Base-by-base conservation (phyloP, 2,888 invertebrate species). In the Chymomyza caudatula region DNA sequence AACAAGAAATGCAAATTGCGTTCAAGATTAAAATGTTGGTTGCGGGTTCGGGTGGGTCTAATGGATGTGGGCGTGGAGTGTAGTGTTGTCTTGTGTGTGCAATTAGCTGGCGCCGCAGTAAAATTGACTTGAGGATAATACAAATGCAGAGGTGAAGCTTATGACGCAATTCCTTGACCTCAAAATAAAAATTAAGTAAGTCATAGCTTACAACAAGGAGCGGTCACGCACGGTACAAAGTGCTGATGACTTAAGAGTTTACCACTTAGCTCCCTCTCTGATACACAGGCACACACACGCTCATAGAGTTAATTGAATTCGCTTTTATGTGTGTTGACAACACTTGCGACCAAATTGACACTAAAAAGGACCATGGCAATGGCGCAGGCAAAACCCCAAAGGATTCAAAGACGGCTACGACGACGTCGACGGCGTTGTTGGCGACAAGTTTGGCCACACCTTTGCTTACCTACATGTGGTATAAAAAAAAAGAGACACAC, bases 291-390 rank as follows among this genome's bases (percentile, higher is more conserved):
- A 43, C 17, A 57, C 23, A 43, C 17, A 44, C 25, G 53, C 25
- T 15, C 42, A n/a, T 19, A 17, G 22, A 13, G 51, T 52, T 52
- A 49, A 67, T 61, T 66, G 67, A 66, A 66, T 56, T 66, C 53
- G 49, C 64, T 63, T 58, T 66, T 58, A 43, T 63, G 51, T 51
- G n/a, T 52, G 60, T 44, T 29, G 70, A 65, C 70, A 65, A 72
- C 82, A 79, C 87, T 80, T 83, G 84, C 74, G 69, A 70, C 81
- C 78, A 76, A 87, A 86, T 78, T 80, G 78, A 87, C 84, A 87
- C 71, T 74, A 77, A 78, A 83, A 55, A 29, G 37, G 57, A 20
- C 53, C 51, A 13, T 22, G 51, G 51, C 51, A 8, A 51, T 19
- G 64, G 60, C 57, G 55, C 64, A 58, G 44, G 20, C 19, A 23